Evolutionary conservation across 2,113 vertebrate genomes (phyloP).

Genomic region (Aegithalos caudatus): DNA sequence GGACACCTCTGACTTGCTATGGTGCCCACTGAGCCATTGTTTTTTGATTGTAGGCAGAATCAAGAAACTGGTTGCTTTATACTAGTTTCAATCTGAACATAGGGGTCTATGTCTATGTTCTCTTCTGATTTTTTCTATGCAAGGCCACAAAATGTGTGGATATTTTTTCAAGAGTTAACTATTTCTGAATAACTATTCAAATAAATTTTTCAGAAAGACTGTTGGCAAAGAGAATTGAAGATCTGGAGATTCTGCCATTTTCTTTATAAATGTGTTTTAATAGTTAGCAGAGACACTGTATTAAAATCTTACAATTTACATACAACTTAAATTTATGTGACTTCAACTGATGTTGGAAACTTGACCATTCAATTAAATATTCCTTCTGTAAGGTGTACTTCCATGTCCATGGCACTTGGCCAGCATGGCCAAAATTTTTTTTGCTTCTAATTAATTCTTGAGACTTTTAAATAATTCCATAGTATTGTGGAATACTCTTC

Average conservation of each 20-base stretch:
- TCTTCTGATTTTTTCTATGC: not conserved
- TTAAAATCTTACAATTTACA: not conserved
- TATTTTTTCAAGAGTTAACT: not conserved
- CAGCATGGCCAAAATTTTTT: not conserved
- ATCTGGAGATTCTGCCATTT: not conserved
- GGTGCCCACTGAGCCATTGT: not conserved
- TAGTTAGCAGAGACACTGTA: not conserved
- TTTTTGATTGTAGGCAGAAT: not conserved
- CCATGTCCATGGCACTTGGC: not conserved
- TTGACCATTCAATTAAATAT: not conserved
- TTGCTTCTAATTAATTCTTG: not conserved
- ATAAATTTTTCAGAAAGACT: not conserved
- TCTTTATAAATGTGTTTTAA: not conserved
- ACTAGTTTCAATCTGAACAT: not conserved
- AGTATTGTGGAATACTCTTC: not conserved
- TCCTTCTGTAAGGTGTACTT: not conserved
- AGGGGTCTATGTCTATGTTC: not conserved
- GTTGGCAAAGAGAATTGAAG: not conserved
- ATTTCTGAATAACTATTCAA: not conserved
- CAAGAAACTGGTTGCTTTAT: not conserved
- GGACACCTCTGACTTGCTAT: not conserved
- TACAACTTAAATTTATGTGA: not conserved
- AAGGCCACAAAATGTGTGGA: not conserved
- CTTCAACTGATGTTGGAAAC: not conserved
- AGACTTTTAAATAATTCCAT: not conserved